phyloP scores from a whole-genome alignment of 2,113 vertebrate genomes.

The Antechinus stuartii region DNA sequence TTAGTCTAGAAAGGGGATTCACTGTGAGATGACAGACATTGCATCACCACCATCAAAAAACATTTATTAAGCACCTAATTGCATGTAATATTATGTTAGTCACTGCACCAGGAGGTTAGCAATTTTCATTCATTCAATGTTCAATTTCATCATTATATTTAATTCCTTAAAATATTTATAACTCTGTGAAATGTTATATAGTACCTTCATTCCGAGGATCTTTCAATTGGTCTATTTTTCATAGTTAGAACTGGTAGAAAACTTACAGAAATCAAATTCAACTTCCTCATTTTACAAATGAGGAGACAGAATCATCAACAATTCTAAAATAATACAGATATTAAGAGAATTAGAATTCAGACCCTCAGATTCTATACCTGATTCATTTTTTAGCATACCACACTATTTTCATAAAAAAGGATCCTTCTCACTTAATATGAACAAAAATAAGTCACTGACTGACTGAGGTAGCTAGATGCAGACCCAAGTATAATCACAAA shows the following conservation, averaged over 20 bases:
- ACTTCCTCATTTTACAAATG: not conserved
- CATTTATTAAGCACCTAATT: not conserved
- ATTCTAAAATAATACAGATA: not conserved
- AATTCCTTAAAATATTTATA: conserved; percentile 66
- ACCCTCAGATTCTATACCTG: not conserved
- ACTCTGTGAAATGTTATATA: not conserved
- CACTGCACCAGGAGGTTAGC: conserved; percentile 38
- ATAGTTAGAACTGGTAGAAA: not conserved
- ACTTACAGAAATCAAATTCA: not conserved
- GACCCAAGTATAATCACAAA: no score
- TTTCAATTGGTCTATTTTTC: conserved; percentile 19
- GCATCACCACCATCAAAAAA: conserved; percentile 12
- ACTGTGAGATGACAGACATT: not conserved
- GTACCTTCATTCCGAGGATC: not conserved
- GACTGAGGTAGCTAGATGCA: no score
- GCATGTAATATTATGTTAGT: not conserved
- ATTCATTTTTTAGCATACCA: not conserved
- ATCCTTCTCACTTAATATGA: not conserved
- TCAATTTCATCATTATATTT: conserved; percentile 41
- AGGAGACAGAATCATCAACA: not conserved
- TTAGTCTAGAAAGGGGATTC: conserved; percentile 33
- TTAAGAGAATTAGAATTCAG: not conserved
- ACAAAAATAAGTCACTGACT: no score
- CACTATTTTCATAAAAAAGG: not conserved
- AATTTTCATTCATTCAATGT: not conserved